Evolutionary conservation across 1,140 invertebrate genomes (phyloP).

Genomic region (Gerris buenoi): DNA sequence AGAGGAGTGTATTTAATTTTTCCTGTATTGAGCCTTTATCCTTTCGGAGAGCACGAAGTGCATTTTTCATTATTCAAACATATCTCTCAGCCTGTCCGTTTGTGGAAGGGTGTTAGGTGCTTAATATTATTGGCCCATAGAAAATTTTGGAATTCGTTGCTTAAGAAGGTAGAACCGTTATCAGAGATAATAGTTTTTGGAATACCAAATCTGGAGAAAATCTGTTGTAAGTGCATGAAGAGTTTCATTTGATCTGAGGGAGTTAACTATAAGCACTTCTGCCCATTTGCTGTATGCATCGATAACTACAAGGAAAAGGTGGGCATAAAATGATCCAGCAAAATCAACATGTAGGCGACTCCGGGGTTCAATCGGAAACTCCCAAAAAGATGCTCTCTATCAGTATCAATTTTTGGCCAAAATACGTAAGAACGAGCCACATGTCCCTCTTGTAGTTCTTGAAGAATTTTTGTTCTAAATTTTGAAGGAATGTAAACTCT

Average conservation of each 20-base stretch:
- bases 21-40: not conserved
- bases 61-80: not conserved
- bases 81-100: not conserved
- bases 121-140: not conserved
- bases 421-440: not conserved
- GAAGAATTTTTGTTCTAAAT: not conserved
- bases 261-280: not conserved
- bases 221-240: not conserved
- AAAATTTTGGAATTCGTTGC: not conserved
- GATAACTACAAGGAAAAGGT: conserved; percentile 26
- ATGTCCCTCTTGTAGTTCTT: not conserved
- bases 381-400: not conserved
- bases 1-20: not conserved
- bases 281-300: conserved; percentile 22
- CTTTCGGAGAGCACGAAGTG: not conserved
- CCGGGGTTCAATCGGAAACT: not conserved
- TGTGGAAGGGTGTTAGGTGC: not conserved
- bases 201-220: not conserved
- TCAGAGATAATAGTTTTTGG: not conserved
- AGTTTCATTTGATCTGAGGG: not conserved
- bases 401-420: not conserved
- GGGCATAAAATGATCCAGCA: not conserved
- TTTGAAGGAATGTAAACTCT: conserved; percentile 2
- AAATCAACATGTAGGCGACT: not conserved
- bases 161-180: not conserved